phyloP scores from a whole-genome alignment of 2,113 vertebrate species.

The Hypomesus transpacificus region DNA sequence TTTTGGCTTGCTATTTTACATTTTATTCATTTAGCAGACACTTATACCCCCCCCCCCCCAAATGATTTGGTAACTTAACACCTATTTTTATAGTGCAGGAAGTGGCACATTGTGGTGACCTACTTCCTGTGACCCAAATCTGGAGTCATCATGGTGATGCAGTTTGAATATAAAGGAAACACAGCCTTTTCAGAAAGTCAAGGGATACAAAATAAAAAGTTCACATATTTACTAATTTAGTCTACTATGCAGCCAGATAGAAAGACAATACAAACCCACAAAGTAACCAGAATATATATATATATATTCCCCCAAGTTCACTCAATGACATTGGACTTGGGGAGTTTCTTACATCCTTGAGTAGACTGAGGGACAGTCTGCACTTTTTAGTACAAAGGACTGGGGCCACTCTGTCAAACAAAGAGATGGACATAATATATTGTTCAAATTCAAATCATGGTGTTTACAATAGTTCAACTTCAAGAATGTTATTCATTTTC shows the following conservation, averaged over 20 bases:
- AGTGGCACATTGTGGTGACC: constrained; percentile 39
- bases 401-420: neutral
- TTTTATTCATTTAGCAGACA: too few species aligned
- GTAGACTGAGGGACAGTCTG: neutral
- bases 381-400: constrained; percentile 20
- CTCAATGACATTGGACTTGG: constrained; percentile 10
- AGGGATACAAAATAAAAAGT: neutral
- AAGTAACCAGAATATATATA: neutral
- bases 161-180: neutral
- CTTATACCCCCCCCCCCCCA: too few species aligned
- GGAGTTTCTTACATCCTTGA: too few species aligned
- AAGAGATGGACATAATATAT: too few species aligned
- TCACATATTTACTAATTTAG: too few species aligned
- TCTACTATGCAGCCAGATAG: too few species aligned
- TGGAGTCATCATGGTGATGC: constrained; percentile 44
- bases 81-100: constrained; percentile 4
- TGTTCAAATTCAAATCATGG: constrained; percentile 4
- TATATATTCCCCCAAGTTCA: too few species aligned
- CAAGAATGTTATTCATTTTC: too few species aligned
- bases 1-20: too few species aligned
- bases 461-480: too few species aligned
- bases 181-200: too few species aligned
- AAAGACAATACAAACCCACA: too few species aligned
- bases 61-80: neutral
- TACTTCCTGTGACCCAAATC: constrained; percentile 49